Base-by-base conservation (phyloP, 2,888 invertebrate species). In the Ormyrus labotus region DNA sequence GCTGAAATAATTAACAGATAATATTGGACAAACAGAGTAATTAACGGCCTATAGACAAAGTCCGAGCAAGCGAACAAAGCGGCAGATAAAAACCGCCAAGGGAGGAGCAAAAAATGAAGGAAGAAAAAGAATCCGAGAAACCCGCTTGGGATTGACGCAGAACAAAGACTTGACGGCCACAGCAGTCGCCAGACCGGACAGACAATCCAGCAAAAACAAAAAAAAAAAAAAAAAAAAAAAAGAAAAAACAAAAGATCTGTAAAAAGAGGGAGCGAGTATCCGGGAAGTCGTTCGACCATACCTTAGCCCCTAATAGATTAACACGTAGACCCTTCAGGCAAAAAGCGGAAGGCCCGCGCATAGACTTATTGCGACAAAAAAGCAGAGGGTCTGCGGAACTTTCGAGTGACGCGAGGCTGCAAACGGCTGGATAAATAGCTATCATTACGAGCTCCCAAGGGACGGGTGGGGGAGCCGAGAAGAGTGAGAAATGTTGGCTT, bases 401-500 rank as follows among this genome's bases (percentile, higher is more conserved):
- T 81, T 78, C 45, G 65, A 64, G 65, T 55, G 80, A 69, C 48
- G 9, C 4, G 61, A 13, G 63, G 57, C 65, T 60, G 60, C 68
- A 77, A 77, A 61, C 64, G 78, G 9, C 3, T 64, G 84, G 84
- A 84, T 85, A 87, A 87, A 87, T 87, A 84, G 82, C 72, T 64
- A 80, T 84, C 84, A 81, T 86, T 86, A 85, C 83, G 45, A 79
- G 82, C 34, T 34, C 34, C 34, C 34, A 3, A 58, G 64, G 34
- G 65, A 45, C 19, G 19, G 19, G 19, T 1, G 7, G 6, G 65
- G 81, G 60, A 45, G 63, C 50, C 7, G 58, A 57, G 8, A 34
- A 61, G 11, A 58, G 48, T 8, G 51, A 48, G 67, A 34, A 6
- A 34, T 34, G 34, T 3, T 34, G 34, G 34, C 34, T 13, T 7